phyloP scores from a whole-genome alignment of 2,888 invertebrate species.

The Pammene aurita region DNA sequence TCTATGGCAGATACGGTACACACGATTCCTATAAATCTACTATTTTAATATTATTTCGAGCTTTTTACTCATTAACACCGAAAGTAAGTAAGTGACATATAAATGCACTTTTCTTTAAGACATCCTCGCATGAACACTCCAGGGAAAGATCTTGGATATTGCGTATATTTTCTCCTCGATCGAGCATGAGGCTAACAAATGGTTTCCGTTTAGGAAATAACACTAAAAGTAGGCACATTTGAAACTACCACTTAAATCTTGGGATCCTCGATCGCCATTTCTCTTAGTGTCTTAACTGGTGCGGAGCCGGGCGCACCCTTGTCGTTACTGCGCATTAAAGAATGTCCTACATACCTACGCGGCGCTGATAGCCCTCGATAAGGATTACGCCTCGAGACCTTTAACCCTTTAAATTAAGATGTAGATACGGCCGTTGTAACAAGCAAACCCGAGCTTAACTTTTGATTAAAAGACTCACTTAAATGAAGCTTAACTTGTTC shows the following conservation, averaged over 20 bases:
- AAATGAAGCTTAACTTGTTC: conserved; percentile 41
- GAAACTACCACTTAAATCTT: conserved; percentile 82
- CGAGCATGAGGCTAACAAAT: conserved; percentile 78
- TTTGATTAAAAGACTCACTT: conserved; percentile 41
- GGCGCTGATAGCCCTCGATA: conserved; percentile 44
- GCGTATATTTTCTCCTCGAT: conserved; percentile 70
- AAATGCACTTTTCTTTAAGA: conserved; percentile 54
- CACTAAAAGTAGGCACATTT: conserved; percentile 82
- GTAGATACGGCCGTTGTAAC: conserved; percentile 38
- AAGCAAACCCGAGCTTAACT: conserved; percentile 39
- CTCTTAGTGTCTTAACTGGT: conserved; percentile 74
- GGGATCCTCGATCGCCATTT: conserved; percentile 79
- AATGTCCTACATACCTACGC: conserved; percentile 58
- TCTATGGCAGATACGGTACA: conserved; percentile 41
- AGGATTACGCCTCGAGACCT: conserved; percentile 39
- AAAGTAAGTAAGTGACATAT: conserved; percentile 37
- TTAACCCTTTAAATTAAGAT: conserved; percentile 41
- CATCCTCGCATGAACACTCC: conserved; percentile 61
- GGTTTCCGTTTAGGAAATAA: conserved; percentile 81
- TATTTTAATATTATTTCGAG: conserved; percentile 32
- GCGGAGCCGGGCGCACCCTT: conserved; percentile 61
- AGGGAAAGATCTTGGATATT: conserved; percentile 61
- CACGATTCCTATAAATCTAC: conserved; percentile 39
- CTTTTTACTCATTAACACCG: conserved; percentile 39
- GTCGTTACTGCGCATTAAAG: conserved; percentile 66